Conservation (phyloP, 2,113 vertebrate genomes). For the Toxotes jaculatrix region DNA sequence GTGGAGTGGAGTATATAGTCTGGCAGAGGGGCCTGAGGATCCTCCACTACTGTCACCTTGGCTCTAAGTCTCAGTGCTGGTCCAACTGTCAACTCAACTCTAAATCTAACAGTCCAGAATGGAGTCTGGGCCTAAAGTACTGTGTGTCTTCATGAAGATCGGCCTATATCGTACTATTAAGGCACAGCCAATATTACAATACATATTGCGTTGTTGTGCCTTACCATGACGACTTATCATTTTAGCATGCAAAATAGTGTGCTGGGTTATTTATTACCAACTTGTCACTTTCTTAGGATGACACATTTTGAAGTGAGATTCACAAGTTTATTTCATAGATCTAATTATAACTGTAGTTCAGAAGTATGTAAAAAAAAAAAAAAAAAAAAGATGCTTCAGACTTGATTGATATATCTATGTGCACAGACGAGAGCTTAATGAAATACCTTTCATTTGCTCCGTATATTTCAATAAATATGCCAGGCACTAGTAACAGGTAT, state of each 20-base stretch:
- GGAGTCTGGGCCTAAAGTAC: slow-evolving; percentile 59
- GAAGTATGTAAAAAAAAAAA: slow-evolving; percentile 35
- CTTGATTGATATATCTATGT: slow-evolving; percentile 65
- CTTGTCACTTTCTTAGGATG: slow-evolving; percentile 53
- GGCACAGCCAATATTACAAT: neutral
- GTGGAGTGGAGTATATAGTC: slow-evolving; percentile 69
- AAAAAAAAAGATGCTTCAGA: slow-evolving; percentile 26
- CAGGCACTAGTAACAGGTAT: slow-evolving; percentile 56
- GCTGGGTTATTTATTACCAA: slow-evolving; percentile 58
- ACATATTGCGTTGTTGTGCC: neutral
- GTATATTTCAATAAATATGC: slow-evolving; percentile 61
- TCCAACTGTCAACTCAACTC: slow-evolving; percentile 73
- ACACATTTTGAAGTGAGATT: slow-evolving; percentile 61
- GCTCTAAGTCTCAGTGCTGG: slow-evolving; percentile 69
- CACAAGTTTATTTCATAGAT: slow-evolving; percentile 59
- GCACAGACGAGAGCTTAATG: slow-evolving; percentile 52
- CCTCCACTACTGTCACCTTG: slow-evolving; percentile 75
- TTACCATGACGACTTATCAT: slow-evolving; percentile 15
- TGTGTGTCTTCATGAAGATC: slow-evolving; percentile 30
- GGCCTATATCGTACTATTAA: slow-evolving; percentile 29
- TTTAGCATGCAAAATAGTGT: slow-evolving; percentile 34
- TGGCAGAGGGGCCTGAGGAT: slow-evolving; percentile 79
- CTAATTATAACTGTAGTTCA: slow-evolving; percentile 67
- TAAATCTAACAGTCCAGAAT: slow-evolving; percentile 66
- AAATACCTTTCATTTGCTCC: slow-evolving; percentile 64